Conservation (phyloP, 2,888 invertebrate genomes). For the Chironomus riparius region DNA sequence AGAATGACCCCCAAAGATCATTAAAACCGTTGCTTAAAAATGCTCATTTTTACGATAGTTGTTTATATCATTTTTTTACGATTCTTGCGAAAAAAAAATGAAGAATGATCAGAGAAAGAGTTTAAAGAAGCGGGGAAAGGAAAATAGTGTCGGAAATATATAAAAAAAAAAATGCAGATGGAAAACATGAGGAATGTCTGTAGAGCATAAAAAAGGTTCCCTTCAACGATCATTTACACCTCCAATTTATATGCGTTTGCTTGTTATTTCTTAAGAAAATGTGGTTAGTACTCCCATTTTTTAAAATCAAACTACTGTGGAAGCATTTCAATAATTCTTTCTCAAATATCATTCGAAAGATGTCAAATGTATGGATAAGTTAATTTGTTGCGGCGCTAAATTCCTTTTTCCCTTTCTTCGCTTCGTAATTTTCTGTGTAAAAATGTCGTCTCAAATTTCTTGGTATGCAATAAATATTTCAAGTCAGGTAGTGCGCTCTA, state of each 20-base stretch:
- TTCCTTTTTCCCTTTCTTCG: neutral
- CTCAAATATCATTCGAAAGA: slow-evolving; percentile 5
- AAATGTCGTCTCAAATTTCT: slow-evolving; percentile 4
- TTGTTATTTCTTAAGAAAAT: slow-evolving; percentile 3
- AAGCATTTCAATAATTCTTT: slow-evolving; percentile 4
- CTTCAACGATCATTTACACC: slow-evolving; percentile 18
- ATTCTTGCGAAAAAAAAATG: neutral
- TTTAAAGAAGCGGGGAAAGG: neutral
- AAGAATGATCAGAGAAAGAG: too few relatives aligned
- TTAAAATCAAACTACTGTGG: neutral
- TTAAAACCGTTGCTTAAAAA: too few relatives aligned
- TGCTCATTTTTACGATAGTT: too few relatives aligned
- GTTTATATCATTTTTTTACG: too few relatives aligned
- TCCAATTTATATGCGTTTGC: slow-evolving; percentile 1
- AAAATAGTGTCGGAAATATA: neutral
- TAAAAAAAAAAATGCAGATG: neutral
- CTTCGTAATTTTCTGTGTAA: neutral
- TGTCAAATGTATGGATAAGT: neutral
- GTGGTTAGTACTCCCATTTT: neutral
- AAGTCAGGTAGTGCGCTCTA: neutral
- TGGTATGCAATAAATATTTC: neutral
- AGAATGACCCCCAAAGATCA: too few relatives aligned
- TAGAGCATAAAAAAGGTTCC: slow-evolving; percentile 6
- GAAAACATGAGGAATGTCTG: slow-evolving; percentile 1
- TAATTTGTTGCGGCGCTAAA: slow-evolving; percentile 21